These are phyloP conservation scores for Horisme vitalbata DNA, from an alignment of 2,888 invertebrate species.

Conservation along the genomic window DNA sequence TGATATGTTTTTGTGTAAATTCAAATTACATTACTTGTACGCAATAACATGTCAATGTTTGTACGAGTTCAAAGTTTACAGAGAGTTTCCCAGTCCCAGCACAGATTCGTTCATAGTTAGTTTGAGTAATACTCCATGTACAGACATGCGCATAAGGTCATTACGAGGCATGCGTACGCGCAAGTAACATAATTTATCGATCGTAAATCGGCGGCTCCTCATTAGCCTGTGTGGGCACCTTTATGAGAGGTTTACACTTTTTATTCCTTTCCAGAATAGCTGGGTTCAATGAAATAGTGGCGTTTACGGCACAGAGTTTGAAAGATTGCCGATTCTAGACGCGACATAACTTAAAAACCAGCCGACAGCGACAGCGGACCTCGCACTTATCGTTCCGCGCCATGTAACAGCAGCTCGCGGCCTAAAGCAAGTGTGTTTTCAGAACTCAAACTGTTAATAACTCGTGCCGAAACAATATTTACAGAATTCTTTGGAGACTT, in stretches of 20 bases:
- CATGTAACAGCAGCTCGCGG: too few relatives aligned
- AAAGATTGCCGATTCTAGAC: slow-evolving; percentile 1
- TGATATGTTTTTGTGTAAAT: too few relatives aligned
- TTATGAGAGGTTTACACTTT: slow-evolving; percentile 60
- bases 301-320: neutral
- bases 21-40: too few relatives aligned
- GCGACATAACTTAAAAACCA: neutral
- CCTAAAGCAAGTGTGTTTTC: too few relatives aligned
- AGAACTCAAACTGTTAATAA: too few relatives aligned
- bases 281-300: slow-evolving; percentile 46
- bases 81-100: slow-evolving; percentile 1
- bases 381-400: too few relatives aligned
- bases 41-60: too few relatives aligned
- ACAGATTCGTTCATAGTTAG: too few relatives aligned
- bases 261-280: slow-evolving; percentile 46
- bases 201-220: slow-evolving; percentile 68
- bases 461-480: too few relatives aligned
- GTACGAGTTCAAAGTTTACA: slow-evolving; percentile 17
- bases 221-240: slow-evolving; percentile 77
- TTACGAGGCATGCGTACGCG: slow-evolving; percentile 44
- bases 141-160: slow-evolving; percentile 50
- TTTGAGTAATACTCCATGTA: slow-evolving; percentile 25
- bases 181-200: slow-evolving; percentile 72
- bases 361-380: neutral
- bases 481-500: too few relatives aligned